phyloP scores from a whole-genome alignment of 2,888 invertebrate genomes.

The Nomada ferruginata region DNA sequence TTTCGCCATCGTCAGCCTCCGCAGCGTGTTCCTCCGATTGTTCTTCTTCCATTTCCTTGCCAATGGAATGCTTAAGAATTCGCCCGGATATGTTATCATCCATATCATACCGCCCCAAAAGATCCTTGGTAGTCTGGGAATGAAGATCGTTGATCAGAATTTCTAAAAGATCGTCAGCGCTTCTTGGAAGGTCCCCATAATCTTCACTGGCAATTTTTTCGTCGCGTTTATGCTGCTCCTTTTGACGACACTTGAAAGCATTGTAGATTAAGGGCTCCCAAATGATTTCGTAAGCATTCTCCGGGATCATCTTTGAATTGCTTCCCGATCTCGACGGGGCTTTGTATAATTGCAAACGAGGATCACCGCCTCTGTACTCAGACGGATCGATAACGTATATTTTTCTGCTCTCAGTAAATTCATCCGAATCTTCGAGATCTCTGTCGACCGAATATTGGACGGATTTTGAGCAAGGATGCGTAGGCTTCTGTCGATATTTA shows the following conservation, averaged over 20 bases:
- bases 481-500: not conserved
- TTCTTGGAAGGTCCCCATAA: too few species aligned
- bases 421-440: constrained; percentile 13
- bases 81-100: not conserved
- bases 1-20: too few species aligned
- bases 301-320: not conserved
- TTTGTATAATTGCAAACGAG: constrained; percentile 41
- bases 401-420: constrained; percentile 26
- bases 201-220: not conserved
- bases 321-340: not conserved
- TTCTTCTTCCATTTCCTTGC: not conserved
- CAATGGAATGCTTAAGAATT: constrained; percentile 10
- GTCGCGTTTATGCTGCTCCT: constrained; percentile 4
- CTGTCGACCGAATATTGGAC: constrained; percentile 3
- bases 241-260: not conserved
- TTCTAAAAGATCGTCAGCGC: not conserved
- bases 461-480: not conserved
- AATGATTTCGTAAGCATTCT: not conserved
- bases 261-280: not conserved
- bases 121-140: not conserved
- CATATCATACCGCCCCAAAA: not conserved
- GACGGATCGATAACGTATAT: constrained; percentile 67
- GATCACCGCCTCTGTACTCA: constrained; percentile 57
- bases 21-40: not conserved
- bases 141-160: constrained; percentile 17